Evolutionary conservation across 2,113 vertebrate genomes (phyloP).

Genomic region (Psilopsiagon aymara): DNA sequence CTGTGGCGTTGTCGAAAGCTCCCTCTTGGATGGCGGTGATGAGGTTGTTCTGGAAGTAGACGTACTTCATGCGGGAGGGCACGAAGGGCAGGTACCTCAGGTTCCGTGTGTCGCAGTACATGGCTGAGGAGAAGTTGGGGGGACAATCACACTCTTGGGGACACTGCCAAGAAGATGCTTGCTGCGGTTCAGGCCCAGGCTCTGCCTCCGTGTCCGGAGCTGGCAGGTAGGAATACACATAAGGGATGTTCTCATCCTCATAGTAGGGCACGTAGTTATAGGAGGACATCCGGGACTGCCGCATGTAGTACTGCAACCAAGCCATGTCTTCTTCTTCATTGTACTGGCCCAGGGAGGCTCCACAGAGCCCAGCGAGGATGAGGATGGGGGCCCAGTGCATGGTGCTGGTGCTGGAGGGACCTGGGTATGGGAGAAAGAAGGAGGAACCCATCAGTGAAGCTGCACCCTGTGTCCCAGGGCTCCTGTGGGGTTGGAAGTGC

Average conservation of each 20-base stretch:
- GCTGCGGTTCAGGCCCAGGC: not conserved
- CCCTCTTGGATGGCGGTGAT: conserved; percentile 86
- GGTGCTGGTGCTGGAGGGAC: not conserved
- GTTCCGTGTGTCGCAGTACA: conserved; percentile 92
- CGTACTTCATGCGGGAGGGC: conserved; percentile 90
- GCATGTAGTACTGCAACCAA: conserved; percentile 82
- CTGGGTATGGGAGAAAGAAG: not conserved
- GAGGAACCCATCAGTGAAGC: not conserved
- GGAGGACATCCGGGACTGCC: conserved; percentile 69
- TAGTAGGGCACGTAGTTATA: conserved; percentile 80
- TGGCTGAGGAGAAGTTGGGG: conserved; percentile 87
- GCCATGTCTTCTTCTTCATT: conserved; percentile 79
- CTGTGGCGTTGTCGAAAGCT: conserved; percentile 88
- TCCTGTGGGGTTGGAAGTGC: accelerated
- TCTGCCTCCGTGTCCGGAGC: not conserved
- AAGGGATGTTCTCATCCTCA: conserved; percentile 68
- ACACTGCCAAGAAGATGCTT: conserved; percentile 76
- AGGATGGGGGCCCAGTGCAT: conserved; percentile 81
- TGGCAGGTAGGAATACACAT: conserved; percentile 56
- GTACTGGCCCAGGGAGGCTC: conserved; percentile 75
- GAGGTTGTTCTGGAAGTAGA: conserved; percentile 94
- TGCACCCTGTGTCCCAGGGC: accelerated
- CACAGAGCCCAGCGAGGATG: conserved; percentile 72
- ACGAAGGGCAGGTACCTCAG: conserved; percentile 88
- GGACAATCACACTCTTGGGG: conserved; percentile 93